Evolutionary conservation across 2,113 vertebrate species (phyloP), one percentile per base, ranked within the genome.

Genomic region (Gambusia affinis): DNA sequence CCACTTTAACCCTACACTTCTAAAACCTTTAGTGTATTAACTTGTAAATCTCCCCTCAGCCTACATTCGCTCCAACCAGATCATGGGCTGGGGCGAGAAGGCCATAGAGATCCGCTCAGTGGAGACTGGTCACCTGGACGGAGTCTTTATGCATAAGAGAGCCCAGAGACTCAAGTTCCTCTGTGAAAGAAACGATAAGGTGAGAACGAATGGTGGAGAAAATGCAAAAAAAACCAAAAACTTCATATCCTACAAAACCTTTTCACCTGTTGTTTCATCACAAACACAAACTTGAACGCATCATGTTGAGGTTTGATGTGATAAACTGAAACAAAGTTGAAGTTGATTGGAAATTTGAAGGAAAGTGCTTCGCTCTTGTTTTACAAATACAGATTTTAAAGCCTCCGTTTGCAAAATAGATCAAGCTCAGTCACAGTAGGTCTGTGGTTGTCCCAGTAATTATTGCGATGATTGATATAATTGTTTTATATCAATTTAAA

Each of bases 11-110:
- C 44, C 44, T 47, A 19, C 22, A 47, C 27, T 72, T 8, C 14
- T 68, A 30, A 1, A 19, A 24, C 60, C 27, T 15, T 42, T 42
- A 27, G 4, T 76, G 3, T 4, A 3, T 30, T 67, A 15, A 76
- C 30, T 68, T 8, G 10, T 47, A 14, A 15, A 4, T 72, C 67
- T 86, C 65, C 83, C 61, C 73, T 74, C 87, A 99, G 98, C 98
- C 0, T 99, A 99, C 90, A 99, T 99, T 77, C 96, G 97, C 27
- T 99, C 98, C 72, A 99, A 99, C 88, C 98, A 99, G 95, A 99
- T 99, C 71, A 99, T 99, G 98, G 98, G 98, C 81, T 99, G 98
- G 98, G 98, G 98, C 39, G 98, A 99, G 92, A 99, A 99, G 90
- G 98, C 98, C 76, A 99, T 99, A 0, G 98, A 99, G 87, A 99